These are phyloP conservation scores for Channallabes apus DNA, from an alignment of 2,797 vertebrate genomes.

Conservation along the genomic window DNA sequence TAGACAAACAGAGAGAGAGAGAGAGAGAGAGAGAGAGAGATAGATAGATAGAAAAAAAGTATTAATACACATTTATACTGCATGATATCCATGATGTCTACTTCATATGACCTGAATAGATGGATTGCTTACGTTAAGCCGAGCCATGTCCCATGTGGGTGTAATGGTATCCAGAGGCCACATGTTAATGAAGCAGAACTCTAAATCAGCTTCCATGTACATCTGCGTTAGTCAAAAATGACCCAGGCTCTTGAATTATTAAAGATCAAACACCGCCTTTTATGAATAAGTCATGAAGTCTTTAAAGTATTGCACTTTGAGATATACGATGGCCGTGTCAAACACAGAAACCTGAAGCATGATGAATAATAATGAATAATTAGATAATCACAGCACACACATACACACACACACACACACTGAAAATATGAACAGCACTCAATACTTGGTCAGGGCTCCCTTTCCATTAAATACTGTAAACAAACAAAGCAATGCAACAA, in stretches of 20 bases:
- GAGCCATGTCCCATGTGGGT: neutral
- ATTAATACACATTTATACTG: neutral
- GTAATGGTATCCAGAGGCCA: neutral
- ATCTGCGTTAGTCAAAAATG: conserved; percentile 32
- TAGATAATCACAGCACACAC: neutral
- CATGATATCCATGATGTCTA: neutral
- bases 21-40: neutral
- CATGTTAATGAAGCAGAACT: neutral
- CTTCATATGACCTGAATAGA: neutral
- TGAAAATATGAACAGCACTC: no score
- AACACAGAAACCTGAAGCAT: conserved; percentile 1
- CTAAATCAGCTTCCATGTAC: conserved; percentile 14
- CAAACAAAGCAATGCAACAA: no score
- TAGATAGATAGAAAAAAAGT: neutral
- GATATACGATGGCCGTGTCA: conserved; percentile 3
- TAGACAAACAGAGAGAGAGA: no score
- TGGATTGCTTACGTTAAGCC: neutral
- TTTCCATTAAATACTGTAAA: no score
- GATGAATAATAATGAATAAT: conserved; percentile 8
- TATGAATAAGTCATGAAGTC: conserved; percentile 48
- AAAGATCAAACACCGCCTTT: conserved; percentile 38
- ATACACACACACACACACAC: neutral
- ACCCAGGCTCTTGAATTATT: conserved; percentile 41
- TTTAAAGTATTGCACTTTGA: conserved; percentile 30
- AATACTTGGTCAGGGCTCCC: no score